phyloP scores from a whole-genome alignment of 2,113 vertebrate genomes.

The Pachycephala philippinensis region DNA sequence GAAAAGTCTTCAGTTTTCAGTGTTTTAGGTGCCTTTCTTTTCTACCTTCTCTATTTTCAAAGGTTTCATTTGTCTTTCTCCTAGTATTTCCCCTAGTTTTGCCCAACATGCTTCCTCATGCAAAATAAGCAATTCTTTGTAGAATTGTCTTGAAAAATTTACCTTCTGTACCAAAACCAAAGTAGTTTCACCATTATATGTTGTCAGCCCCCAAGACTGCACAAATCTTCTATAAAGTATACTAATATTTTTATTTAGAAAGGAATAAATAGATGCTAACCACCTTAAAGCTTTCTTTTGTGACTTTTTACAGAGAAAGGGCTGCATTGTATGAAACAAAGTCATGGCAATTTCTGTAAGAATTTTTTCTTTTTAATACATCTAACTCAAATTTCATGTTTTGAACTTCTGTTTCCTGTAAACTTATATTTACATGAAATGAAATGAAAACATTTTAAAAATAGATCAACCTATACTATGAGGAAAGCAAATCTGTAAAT shows the following conservation, averaged over 20 bases:
- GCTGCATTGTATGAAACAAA: neutral
- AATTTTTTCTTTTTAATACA: neutral
- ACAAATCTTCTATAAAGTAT: neutral
- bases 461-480: neutral
- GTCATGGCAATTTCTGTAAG: neutral
- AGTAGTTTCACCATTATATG: neutral
- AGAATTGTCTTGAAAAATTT: neutral
- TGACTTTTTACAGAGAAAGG: neutral
- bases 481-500: neutral
- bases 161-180: neutral
- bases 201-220: neutral
- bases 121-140: neutral
- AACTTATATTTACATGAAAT: neutral
- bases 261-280: neutral
- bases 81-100: neutral
- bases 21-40: neutral
- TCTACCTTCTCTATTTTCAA: neutral
- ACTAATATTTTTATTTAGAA: neutral
- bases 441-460: neutral
- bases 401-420: neutral
- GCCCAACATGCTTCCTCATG: neutral
- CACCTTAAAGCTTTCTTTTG: neutral
- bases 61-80: neutral
- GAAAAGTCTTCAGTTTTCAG: neutral
- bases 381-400: neutral